phyloP scores from a whole-genome alignment of 2,113 vertebrate genomes.

The Myotis lucifugus region DNA sequence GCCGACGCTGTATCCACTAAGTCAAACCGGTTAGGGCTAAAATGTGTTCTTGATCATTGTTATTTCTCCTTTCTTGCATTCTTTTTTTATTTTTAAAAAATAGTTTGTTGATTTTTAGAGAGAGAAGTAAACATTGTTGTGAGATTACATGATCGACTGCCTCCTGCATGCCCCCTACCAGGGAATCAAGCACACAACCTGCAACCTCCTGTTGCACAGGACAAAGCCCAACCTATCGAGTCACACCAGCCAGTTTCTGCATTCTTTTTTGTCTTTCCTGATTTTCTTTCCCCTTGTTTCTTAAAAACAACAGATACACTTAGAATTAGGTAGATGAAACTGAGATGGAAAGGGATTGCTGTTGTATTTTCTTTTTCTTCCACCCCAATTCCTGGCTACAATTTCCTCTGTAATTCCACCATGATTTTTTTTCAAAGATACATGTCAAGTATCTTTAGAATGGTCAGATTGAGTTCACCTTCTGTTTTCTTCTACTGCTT shows the following conservation, averaged over 20 bases:
- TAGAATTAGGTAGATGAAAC: not conserved
- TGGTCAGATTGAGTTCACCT: not conserved
- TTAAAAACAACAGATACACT: conserved; percentile 9
- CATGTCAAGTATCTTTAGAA: conserved; percentile 21
- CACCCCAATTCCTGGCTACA: not conserved
- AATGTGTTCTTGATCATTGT: not conserved
- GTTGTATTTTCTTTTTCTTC: not conserved
- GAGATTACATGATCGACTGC: too few relatives aligned
- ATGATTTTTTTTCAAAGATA: not conserved
- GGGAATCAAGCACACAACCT: too few relatives aligned
- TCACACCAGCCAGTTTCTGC: not conserved
- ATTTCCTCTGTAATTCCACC: not conserved
- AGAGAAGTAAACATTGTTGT: too few relatives aligned
- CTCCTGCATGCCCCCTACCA: too few relatives aligned
- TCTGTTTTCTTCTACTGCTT: not conserved
- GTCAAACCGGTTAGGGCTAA: not conserved
- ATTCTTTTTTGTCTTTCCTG: not conserved
- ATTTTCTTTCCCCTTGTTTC: not conserved
- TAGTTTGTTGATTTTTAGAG: too few relatives aligned
- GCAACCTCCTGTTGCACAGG: too few relatives aligned
- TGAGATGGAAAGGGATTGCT: not conserved
- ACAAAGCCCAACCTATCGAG: too few relatives aligned
- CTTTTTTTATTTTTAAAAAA: not conserved
- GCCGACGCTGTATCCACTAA: too few relatives aligned
- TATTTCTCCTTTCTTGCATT: not conserved